Percentiles rank a stretch among this genome's conserved stretches.
These are phyloP conservation scores for Sarcophaga rosellei DNA, from an alignment of 2,888 invertebrate species.

Conservation along the genomic window DNA sequence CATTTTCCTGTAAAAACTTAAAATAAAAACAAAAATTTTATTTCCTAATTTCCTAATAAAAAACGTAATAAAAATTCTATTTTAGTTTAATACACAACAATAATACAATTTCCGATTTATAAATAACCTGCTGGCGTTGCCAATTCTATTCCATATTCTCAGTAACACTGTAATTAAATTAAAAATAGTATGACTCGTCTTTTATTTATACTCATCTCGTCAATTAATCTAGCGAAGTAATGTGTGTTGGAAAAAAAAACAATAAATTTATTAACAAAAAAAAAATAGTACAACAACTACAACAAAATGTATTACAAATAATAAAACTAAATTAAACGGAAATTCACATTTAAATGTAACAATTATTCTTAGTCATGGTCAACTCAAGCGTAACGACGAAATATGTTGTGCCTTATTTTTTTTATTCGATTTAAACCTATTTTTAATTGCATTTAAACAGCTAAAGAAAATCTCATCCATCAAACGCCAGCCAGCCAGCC, in stretches of 20 bases:
- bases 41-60: no score
- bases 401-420: conserved; percentile 26
- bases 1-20: no score
- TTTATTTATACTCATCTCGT: not conserved
- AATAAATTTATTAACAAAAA: not conserved
- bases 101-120: no score
- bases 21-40: no score
- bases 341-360: conserved; percentile 58
- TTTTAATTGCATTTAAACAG: conserved; percentile 8
- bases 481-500: not conserved
- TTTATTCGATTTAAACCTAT: conserved; percentile 4
- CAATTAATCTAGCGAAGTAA: conserved; percentile 1
- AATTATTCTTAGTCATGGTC: conserved; percentile 56
- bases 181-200: not conserved
- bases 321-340: conserved; percentile 56
- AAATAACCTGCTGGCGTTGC: no score
- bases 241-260: not conserved
- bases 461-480: conserved; percentile 24
- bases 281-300: not conserved
- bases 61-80: no score
- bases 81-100: no score
- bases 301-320: not conserved
- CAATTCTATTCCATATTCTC: no score
- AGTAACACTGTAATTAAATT: not conserved
- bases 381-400: conserved; percentile 58